Conservation (phyloP, 2,888 invertebrate species). For the Plebejus melissa region DNA sequence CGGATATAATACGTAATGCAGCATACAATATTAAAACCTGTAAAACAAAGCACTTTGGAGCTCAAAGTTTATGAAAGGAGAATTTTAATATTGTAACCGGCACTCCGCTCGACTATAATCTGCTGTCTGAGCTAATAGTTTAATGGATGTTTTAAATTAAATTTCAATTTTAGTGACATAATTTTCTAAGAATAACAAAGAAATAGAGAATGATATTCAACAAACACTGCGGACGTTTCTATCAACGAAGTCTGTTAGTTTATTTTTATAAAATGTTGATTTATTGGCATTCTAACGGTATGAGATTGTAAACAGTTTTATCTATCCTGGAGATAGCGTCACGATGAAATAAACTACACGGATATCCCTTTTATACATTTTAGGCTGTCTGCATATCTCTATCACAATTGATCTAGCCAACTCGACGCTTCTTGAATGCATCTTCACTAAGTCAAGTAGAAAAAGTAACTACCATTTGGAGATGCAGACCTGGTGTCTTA, state of each 20-base stretch:
- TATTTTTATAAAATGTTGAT: not conserved
- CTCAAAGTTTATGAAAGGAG: conserved; percentile 6
- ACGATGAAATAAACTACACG: no score
- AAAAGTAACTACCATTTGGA: not conserved
- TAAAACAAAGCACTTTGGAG: conserved; percentile 10
- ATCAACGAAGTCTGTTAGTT: not conserved
- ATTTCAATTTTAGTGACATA: not conserved
- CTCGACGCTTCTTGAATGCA: not conserved
- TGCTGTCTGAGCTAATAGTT: not conserved
- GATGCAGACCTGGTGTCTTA: not conserved
- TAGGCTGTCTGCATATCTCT: no score
- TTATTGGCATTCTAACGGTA: no score
- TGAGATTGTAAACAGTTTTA: no score
- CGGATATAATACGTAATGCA: not conserved
- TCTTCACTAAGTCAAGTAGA: not conserved
- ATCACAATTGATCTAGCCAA: no score
- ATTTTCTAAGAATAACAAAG: not conserved
- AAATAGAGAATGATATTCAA: not conserved
- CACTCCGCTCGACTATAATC: conserved; percentile 8
- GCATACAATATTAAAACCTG: not conserved
- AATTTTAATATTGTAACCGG: conserved; percentile 20
- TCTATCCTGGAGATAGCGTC: no score
- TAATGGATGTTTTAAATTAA: conserved; percentile 11
- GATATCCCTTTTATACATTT: no score
- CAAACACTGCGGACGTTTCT: not conserved